A percentile compares a stretch with the other conserved stretches of the same genome.
Conservation (phyloP, 2,113 vertebrate genomes). For the Felis chaus region DNA sequence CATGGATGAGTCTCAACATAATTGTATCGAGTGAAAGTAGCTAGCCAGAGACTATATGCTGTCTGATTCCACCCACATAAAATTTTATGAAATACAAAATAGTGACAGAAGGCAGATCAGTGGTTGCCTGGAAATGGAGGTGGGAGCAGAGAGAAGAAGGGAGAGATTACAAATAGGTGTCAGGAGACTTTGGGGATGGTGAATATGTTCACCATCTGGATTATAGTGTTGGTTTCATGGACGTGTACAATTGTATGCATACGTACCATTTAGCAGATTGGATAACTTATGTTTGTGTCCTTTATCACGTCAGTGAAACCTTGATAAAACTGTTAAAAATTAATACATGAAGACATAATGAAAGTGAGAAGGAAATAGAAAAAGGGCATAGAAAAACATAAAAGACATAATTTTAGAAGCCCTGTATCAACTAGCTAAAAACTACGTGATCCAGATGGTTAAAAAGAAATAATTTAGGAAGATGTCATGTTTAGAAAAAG, state of each 20-base stretch:
- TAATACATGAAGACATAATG: not conserved
- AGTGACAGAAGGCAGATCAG: not conserved
- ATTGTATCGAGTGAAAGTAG: not conserved
- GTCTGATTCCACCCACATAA: not conserved
- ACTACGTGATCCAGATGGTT: not conserved
- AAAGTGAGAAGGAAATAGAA: not conserved
- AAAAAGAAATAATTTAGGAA: slow-evolving; percentile 4
- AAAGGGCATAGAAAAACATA: not conserved
- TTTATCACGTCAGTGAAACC: not conserved
- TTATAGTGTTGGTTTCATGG: not conserved
- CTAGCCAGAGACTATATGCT: not conserved
- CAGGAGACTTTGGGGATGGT: not conserved
- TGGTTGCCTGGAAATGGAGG: not conserved
- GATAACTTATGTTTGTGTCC: not conserved
- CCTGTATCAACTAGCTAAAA: not conserved
- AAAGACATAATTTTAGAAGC: not conserved
- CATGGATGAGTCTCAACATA: not conserved
- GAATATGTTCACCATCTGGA: not conserved
- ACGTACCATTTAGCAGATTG: not conserved
- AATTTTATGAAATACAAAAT: not conserved
- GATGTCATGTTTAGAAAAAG: not conserved
- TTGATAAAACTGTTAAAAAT: not conserved
- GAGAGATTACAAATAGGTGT: accelerated
- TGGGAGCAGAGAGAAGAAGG: not conserved
- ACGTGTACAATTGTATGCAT: not conserved